Base-by-base conservation (phyloP, 1,140 invertebrate species). In the Melitaea cinxia region DNA sequence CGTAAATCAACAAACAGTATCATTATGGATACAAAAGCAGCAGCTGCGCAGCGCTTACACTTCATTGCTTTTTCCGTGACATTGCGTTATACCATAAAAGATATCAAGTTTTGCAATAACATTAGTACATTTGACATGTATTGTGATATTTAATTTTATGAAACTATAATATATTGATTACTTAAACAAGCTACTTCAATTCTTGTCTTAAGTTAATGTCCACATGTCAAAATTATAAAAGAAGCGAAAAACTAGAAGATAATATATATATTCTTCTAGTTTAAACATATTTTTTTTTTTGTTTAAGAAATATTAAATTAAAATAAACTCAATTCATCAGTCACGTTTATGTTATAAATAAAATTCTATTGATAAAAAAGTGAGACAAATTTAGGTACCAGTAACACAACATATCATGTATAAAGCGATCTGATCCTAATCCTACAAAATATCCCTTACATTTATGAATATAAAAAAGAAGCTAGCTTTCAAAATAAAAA, bases 1-100 rank as follows among this genome's bases (percentile, higher is more conserved):
- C 19, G 42, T 47, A 47, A 52, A 61, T 65, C 60, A 69, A 59
- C 70, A 72, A 73, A 70, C 66, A 69, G 64, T 62, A 53, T 76
- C 69, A 75, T 76, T 75, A 78, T 52, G 52, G 42, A 67, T 39
- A 65, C 66, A 77, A 77, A 56, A 64, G 50, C 55, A 78, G 75
- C 85, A 88, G 83, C 78, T 88, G 83, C 76, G 71, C 68, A 47
- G 39, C 57, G 62, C 70, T 81, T 64, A 82, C 81, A 85, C 77
- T 66, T 85, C 85, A 88, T 83, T 86, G 80, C 72, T 61, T 80
- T 78, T 88, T 88, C 85, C 85, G 70, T 85, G 82, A 88, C 85
- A 88, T 88, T 85, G 78, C 75, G 19, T 73, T 69, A 80, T 71
- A 65, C 75, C 72, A 83, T 88, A 84, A 85, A 85, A 82, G 69